Conservation (phyloP, 2,113 vertebrate genomes). For the Desmodus rotundus region DNA sequence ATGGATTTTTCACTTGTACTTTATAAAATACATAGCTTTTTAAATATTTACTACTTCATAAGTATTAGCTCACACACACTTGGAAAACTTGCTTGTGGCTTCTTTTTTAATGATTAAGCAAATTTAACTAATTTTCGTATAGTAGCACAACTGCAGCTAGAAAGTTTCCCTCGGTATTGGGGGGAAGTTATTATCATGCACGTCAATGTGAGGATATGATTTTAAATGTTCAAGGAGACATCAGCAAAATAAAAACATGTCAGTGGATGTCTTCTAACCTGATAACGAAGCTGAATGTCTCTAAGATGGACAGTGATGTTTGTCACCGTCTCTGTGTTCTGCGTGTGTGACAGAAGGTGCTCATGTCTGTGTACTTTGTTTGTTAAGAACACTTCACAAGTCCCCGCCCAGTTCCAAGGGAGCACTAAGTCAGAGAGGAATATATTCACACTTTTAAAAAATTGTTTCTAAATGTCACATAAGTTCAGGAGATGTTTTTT, state of each 20-base stretch:
- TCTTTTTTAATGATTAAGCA: neutral
- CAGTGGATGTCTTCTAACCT: neutral
- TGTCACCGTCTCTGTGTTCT: neutral
- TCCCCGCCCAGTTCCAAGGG: neutral
- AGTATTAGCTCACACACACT: neutral
- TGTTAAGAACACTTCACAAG: neutral
- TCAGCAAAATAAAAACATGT: neutral
- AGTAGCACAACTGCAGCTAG: neutral
- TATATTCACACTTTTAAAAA: neutral
- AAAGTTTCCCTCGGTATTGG: neutral
- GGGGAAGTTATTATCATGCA: neutral
- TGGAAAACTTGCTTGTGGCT: neutral
- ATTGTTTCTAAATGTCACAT: slow-evolving; percentile 7
- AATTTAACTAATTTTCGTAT: neutral
- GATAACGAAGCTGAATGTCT: neutral
- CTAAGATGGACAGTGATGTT: neutral
- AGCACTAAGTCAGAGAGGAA: neutral
- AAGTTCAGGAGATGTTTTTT: neutral
- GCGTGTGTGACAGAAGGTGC: neutral
- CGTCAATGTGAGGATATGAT: neutral
- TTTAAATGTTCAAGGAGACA: neutral
- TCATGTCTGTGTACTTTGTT: neutral
- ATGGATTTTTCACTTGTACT: neutral
- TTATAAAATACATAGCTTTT: neutral
- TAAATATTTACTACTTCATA: neutral